These are phyloP conservation scores for Eulemur albifrons DNA, from an alignment of 2,797 vertebrate species.

Conservation along the genomic window DNA sequence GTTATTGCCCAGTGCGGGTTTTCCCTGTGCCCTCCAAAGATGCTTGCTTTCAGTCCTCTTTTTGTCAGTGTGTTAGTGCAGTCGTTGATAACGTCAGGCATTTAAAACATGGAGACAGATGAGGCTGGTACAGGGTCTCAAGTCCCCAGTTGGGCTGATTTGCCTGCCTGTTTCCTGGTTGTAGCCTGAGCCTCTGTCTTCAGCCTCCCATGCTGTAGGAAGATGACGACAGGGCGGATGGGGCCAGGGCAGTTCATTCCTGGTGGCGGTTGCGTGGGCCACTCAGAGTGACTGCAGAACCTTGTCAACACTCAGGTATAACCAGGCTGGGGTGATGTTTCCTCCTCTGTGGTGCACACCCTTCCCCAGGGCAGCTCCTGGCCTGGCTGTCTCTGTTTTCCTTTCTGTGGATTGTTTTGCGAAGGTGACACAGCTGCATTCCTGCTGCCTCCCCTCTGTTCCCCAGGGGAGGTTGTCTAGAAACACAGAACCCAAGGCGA, in stretches of 20 bases:
- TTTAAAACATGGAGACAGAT: neutral
- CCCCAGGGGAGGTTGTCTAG: constrained; percentile 37
- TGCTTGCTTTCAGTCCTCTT: neutral
- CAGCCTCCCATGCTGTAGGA: neutral
- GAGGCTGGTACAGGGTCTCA: neutral
- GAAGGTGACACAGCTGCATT: neutral
- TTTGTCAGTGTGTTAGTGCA: too few relatives aligned
- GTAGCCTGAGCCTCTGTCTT: neutral
- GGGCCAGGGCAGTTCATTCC: neutral
- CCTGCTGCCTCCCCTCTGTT: neutral
- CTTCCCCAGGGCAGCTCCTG: neutral
- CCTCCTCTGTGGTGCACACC: neutral
- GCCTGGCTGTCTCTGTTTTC: neutral
- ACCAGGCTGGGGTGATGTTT: neutral
- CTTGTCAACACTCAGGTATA: neutral
- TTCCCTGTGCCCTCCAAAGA: neutral
- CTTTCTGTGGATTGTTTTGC: neutral
- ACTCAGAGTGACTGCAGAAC: neutral
- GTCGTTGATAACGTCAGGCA: accelerated
- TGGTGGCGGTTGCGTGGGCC: neutral
- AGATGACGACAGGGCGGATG: neutral
- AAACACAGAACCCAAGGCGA: neutral
- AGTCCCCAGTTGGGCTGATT: too few relatives aligned
- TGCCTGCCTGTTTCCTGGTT: neutral
- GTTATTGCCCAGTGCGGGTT: accelerated